Evolutionary conservation across 2,113 vertebrate species (phyloP).

Genomic region (Steatornis caripensis): DNA sequence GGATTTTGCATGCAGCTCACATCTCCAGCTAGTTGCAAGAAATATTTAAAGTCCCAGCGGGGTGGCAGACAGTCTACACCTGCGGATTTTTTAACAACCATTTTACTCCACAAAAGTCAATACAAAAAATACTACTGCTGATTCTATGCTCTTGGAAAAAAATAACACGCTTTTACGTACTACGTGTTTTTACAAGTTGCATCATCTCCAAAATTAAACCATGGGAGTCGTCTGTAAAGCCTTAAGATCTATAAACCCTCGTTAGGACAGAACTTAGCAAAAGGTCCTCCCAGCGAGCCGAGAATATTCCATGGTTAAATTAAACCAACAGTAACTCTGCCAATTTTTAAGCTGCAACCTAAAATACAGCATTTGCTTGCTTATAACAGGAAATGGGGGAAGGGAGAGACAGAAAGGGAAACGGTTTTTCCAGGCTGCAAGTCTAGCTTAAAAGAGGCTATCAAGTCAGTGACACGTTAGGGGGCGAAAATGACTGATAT

Average conservation of each 20-base stretch:
- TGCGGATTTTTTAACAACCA: not conserved
- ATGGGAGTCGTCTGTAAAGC: not conserved
- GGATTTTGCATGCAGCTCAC: constrained; percentile 22
- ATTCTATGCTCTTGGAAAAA: not conserved
- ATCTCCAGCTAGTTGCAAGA: not conserved
- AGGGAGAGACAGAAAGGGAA: constrained; percentile 44
- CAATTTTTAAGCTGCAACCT: constrained; percentile 50
- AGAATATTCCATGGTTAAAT: constrained; percentile 15
- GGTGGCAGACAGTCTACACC: not conserved
- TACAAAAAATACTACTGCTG: not conserved
- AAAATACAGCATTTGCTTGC: constrained; percentile 59
- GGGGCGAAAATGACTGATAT: not conserved
- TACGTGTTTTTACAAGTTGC: not conserved
- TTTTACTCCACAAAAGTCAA: not conserved
- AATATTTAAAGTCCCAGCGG: not conserved
- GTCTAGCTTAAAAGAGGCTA: not conserved
- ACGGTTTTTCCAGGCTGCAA: constrained; percentile 17
- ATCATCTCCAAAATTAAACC: constrained; percentile 13
- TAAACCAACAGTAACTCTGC: constrained; percentile 29
- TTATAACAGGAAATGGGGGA: constrained; percentile 63
- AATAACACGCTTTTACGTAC: not conserved
- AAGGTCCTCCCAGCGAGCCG: not conserved
- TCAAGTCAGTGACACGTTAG: not conserved
- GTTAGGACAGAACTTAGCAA: not conserved
- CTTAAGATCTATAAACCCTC: not conserved